Evolutionary conservation across 1,140 invertebrate species (phyloP).

Genomic region (Hydropsyche tenuis): DNA sequence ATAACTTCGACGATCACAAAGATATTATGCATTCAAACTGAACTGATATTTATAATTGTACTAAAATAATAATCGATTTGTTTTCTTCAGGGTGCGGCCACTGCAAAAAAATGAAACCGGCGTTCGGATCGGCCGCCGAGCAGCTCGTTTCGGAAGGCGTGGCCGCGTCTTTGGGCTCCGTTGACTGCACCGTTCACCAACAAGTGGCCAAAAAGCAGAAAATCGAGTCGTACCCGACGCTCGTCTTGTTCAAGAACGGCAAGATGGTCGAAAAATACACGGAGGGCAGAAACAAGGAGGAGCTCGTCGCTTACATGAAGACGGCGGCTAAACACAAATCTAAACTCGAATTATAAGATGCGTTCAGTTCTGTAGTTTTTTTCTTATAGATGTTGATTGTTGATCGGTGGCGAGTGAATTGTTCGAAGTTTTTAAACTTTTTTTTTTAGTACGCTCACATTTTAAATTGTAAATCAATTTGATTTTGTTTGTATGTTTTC

Average conservation of each 20-base stretch:
- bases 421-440: no score
- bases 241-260: constrained; percentile 76
- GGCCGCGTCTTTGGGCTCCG: constrained; percentile 67
- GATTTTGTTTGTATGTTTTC: no score
- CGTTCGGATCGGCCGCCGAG: constrained; percentile 69
- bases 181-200: constrained; percentile 71
- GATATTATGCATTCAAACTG: not conserved
- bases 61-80: not conserved
- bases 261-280: constrained; percentile 65
- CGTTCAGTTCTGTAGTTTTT: no score
- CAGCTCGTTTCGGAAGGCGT: constrained; percentile 63
- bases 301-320: constrained; percentile 53
- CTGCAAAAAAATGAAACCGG: constrained; percentile 77
- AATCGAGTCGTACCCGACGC: constrained; percentile 74
- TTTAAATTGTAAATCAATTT: no score
- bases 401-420: no score
- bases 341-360: constrained; percentile 31
- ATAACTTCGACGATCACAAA: not conserved
- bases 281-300: constrained; percentile 66
- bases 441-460: no score
- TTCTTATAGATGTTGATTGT: no score
- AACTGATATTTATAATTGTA: not conserved
- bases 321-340: not conserved
- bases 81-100: constrained; percentile 74
- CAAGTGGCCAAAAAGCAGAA: constrained; percentile 65